Conservation (phyloP, 2,113 vertebrate species). For the Halcyon senegalensis region DNA sequence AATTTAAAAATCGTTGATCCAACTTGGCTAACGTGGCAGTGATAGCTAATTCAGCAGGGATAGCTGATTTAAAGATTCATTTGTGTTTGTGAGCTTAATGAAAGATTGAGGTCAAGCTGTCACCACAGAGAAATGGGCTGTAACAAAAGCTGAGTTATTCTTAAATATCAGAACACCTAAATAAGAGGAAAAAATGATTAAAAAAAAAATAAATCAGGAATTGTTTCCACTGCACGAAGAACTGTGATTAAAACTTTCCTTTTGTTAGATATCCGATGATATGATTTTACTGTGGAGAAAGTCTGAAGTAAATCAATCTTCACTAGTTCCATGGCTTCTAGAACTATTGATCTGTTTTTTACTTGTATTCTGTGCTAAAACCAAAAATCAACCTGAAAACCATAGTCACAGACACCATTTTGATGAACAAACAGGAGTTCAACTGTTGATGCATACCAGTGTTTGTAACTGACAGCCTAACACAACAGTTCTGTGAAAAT, state of each 20-base stretch:
- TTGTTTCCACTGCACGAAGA: background rate
- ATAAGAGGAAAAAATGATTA: background rate
- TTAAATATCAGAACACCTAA: background rate
- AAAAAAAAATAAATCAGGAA: background rate
- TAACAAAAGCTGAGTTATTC: background rate
- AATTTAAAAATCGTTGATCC: background rate
- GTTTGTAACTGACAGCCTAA: background rate
- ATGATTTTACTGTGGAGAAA: background rate
- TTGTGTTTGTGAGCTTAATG: background rate
- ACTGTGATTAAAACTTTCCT: background rate
- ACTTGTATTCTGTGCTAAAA: background rate
- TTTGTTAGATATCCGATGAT: background rate
- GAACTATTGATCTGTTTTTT: background rate
- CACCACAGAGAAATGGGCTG: background rate
- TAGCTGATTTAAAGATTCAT: background rate
- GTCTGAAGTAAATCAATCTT: background rate
- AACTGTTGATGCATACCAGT: background rate
- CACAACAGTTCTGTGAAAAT: background rate
- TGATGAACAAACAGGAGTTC: background rate
- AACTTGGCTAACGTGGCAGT: background rate
- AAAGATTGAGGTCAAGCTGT: background rate
- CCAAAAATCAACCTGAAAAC: background rate
- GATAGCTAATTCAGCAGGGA: background rate
- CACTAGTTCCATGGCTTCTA: background rate
- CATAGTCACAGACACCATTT: background rate